Percentiles rank a stretch among this genome's conserved stretches.
Conservation (phyloP, 1,140 invertebrate species). For the Nixonia krombeini region DNA sequence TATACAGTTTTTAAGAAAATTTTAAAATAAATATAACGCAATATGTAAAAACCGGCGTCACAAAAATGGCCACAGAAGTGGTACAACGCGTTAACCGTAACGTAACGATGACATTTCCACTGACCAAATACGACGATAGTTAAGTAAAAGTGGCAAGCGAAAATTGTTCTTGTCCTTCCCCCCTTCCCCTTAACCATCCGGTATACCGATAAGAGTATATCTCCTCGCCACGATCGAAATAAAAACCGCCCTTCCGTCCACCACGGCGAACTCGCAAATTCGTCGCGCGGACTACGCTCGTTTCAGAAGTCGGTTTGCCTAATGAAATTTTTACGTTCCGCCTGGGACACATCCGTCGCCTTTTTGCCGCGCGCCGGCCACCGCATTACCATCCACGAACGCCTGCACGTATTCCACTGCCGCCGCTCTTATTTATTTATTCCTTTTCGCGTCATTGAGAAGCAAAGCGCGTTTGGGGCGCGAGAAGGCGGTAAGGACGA, state of each 20-base stretch:
- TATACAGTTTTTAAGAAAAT: no score
- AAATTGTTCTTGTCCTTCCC: slow-evolving; percentile 38
- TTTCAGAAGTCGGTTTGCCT: slow-evolving; percentile 55
- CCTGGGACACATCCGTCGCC: slow-evolving; percentile 39
- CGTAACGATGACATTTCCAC: no score
- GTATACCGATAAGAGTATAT: no score
- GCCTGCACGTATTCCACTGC: slow-evolving; percentile 32
- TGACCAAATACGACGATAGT: no score
- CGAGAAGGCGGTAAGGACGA: slow-evolving; percentile 22
- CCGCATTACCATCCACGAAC: slow-evolving; percentile 52
- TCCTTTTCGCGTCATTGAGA: slow-evolving; percentile 33
- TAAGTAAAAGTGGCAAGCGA: no score
- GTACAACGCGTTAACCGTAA: no score
- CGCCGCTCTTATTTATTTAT: no score
- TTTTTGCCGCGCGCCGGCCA: slow-evolving; percentile 28
- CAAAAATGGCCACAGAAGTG: no score
- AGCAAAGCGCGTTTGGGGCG: slow-evolving; percentile 33
- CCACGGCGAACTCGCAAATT: slow-evolving; percentile 32
- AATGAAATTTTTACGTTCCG: slow-evolving; percentile 61
- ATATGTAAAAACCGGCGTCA: no score
- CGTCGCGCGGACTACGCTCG: slow-evolving; percentile 40
- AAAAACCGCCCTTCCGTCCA: slow-evolving; percentile 32
- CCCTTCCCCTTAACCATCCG: slow-evolving; percentile 37
- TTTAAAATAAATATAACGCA: no score
- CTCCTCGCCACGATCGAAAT: slow-evolving; percentile 56